Conservation (phyloP, 2,113 vertebrate genomes). For the Perca schrenkii region DNA sequence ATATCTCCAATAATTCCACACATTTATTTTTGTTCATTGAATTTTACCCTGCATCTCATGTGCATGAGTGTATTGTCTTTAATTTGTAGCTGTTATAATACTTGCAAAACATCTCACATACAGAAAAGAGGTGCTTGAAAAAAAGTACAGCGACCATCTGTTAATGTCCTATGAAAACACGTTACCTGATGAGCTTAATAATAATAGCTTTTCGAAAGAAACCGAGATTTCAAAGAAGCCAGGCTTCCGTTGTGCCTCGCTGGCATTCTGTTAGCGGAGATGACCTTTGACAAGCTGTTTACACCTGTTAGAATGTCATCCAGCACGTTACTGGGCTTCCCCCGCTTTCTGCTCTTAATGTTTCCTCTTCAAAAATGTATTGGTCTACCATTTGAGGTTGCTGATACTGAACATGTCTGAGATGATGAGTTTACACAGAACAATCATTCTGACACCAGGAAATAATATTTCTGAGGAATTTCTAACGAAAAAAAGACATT, state of each 20-base stretch:
- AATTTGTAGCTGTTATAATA: not conserved
- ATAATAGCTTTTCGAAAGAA: conserved; percentile 35
- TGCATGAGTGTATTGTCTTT: not conserved
- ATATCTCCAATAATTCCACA: not conserved
- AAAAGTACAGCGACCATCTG: not conserved
- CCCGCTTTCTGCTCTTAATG: conserved; percentile 57
- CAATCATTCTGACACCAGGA: conserved; percentile 33
- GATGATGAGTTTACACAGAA: conserved; percentile 41
- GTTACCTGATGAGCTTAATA: conserved; percentile 50
- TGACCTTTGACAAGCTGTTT: conserved; percentile 74
- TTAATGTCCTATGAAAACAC: conserved; percentile 8
- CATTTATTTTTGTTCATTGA: not conserved
- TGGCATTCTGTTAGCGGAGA: conserved; percentile 48
- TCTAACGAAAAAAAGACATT: not conserved
- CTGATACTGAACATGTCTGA: conserved; percentile 47
- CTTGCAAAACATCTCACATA: not conserved
- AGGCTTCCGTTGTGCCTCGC: conserved; percentile 53
- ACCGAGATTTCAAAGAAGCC: conserved; percentile 19
- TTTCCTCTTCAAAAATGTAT: conserved; percentile 52
- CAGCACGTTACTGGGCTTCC: conserved; percentile 68
- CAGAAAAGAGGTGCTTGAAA: not conserved
- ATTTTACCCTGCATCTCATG: not conserved
- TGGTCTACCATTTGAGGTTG: conserved; percentile 49
- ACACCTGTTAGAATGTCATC: conserved; percentile 73
- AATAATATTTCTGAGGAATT: conserved; percentile 29